Conservation (phyloP, 2,888 invertebrate genomes). For the Chrysolina oricalcia region DNA sequence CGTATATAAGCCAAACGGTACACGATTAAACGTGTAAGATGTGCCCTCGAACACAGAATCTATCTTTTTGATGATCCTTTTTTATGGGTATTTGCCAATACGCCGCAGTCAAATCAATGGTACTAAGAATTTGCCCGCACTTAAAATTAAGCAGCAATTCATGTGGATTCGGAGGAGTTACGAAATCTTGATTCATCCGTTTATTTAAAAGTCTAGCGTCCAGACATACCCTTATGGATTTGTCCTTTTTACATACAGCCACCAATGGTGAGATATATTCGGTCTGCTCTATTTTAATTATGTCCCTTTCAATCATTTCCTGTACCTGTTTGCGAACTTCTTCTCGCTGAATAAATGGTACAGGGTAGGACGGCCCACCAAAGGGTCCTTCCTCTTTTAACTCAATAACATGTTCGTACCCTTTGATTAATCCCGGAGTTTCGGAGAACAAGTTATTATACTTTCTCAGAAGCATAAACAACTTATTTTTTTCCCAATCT, state of each 20-base stretch:
- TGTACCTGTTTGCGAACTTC: constrained; percentile 3
- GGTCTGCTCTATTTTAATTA: constrained; percentile 2
- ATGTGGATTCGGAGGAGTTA: constrained; percentile 14
- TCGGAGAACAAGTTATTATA: neutral
- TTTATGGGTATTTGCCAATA: constrained; percentile 30
- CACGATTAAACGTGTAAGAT: constrained; percentile 5
- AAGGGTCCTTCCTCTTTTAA: neutral
- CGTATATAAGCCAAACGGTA: constrained; percentile 13
- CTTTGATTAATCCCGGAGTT: neutral
- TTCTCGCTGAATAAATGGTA: neutral
- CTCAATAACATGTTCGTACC: neutral
- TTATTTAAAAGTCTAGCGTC: neutral
- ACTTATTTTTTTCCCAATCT: neutral
- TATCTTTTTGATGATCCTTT: constrained; percentile 8
- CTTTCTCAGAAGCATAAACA: neutral
- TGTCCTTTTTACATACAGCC: neutral
- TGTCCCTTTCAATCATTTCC: constrained; percentile 17
- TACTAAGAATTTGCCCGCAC: constrained; percentile 24
- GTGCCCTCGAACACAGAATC: constrained; percentile 18
- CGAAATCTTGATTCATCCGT: neutral
- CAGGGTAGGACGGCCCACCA: constrained; percentile 23
- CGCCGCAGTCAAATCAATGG: too few species aligned
- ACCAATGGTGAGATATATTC: constrained; percentile 13
- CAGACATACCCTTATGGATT: neutral
- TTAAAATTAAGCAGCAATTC: constrained; percentile 32